Evolutionary conservation across 2,113 vertebrate species (phyloP).

Genomic region (Indicator maculatus): DNA sequence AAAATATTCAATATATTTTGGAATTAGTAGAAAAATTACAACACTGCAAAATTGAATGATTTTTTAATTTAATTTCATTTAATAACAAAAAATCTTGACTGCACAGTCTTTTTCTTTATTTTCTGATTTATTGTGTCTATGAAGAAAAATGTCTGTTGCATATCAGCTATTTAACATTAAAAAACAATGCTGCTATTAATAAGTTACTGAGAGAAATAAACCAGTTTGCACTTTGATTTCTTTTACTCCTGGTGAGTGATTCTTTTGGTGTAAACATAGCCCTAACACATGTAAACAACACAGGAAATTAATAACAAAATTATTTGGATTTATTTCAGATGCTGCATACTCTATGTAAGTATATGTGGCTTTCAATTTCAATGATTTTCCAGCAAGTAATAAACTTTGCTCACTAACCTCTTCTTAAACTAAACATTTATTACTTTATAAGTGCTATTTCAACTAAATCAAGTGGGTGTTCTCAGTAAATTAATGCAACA

Average conservation of each 20-base stretch:
- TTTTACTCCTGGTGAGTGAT: constrained; percentile 63
- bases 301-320: constrained; percentile 75
- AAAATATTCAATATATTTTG: constrained; percentile 32
- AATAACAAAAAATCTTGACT: constrained; percentile 48
- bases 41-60: neutral
- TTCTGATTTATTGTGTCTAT: neutral
- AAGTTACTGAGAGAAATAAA: constrained; percentile 72
- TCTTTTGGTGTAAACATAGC: constrained; percentile 70
- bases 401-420: constrained; percentile 70
- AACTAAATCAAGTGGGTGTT: constrained; percentile 61
- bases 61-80: constrained; percentile 42
- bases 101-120: constrained; percentile 59
- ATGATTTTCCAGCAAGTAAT: constrained; percentile 60
- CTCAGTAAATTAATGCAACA: constrained; percentile 48
- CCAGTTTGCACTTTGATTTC: constrained; percentile 70
- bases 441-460: constrained; percentile 62
- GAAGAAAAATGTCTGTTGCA: constrained; percentile 6
- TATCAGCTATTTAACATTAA: constrained; percentile 38
- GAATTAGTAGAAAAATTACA: constrained; percentile 31
- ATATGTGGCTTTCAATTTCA: constrained; percentile 70
- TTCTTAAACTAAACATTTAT: constrained; percentile 69
- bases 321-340: constrained; percentile 73
- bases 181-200: constrained; percentile 55
- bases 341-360: constrained; percentile 67
- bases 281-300: constrained; percentile 74